A percentile compares a stretch with the other conserved stretches of the same genome.
phyloP scores from a whole-genome alignment of 2,113 vertebrate species.

The Chamaetylas fuelleborni region DNA sequence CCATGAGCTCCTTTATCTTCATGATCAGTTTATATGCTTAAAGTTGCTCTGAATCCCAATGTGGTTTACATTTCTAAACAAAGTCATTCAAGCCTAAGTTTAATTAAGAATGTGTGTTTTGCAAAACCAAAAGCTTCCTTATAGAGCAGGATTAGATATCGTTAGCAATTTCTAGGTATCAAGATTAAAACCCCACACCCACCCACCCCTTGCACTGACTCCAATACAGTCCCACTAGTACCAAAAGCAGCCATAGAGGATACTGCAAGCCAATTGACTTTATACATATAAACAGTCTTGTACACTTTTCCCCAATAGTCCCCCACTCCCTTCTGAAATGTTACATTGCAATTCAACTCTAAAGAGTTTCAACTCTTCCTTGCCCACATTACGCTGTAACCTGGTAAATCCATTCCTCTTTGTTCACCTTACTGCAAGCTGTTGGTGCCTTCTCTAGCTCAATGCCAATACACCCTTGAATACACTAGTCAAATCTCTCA shows the following conservation, averaged over 20 bases:
- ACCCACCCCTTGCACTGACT: background rate
- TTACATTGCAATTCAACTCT: background rate
- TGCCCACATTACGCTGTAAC: background rate
- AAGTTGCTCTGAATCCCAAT: background rate
- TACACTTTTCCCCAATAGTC: background rate
- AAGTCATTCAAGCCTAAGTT: background rate
- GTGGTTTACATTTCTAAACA: background rate
- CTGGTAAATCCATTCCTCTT: background rate
- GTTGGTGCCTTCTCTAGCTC: background rate
- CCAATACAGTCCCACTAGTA: background rate
- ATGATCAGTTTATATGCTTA: background rate
- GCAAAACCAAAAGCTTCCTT: background rate
- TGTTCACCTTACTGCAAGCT: background rate
- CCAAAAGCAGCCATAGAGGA: background rate
- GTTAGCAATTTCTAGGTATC: background rate
- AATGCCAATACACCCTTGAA: background rate
- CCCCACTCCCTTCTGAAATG: fast-evolving
- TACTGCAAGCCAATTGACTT: background rate
- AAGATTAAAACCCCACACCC: background rate
- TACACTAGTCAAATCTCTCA: background rate
- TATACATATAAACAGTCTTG: background rate
- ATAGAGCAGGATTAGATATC: background rate
- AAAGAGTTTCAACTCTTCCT: background rate
- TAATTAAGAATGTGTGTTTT: background rate
- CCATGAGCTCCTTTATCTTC: background rate